Conservation (phyloP, 2,888 invertebrate species). For the Petrophora chlorosata region DNA sequence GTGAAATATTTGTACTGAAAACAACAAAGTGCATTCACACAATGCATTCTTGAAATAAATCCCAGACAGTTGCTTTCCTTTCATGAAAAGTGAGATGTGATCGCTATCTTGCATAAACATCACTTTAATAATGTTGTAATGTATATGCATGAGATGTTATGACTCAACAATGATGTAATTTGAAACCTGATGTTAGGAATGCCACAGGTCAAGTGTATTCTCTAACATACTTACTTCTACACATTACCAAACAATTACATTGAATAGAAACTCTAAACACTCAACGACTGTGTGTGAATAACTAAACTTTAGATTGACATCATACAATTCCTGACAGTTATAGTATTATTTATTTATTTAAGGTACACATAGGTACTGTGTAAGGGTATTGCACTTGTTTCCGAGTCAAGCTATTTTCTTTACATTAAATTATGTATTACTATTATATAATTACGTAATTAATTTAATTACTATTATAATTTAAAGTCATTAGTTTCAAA, state of each 20-base stretch:
- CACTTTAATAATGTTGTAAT: constrained; percentile 31
- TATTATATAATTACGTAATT: no score
- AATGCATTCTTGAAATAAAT: constrained; percentile 1
- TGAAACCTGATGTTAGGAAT: constrained; percentile 28
- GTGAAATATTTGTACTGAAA: no score
- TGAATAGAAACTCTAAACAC: background rate
- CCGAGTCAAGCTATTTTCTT: no score
- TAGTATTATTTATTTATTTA: no score
- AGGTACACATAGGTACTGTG: no score
- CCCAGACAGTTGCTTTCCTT: constrained; percentile 9
- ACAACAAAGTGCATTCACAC: background rate
- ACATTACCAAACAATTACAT: background rate
- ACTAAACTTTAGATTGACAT: no score
- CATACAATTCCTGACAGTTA: no score
- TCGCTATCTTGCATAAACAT: constrained; percentile 27
- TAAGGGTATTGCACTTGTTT: no score
- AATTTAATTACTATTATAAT: no score
- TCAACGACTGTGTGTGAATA: no score
- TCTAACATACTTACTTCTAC: background rate
- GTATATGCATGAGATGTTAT: constrained; percentile 52
- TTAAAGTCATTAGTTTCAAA: no score
- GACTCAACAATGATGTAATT: constrained; percentile 61
- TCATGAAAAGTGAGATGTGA: constrained; percentile 29
- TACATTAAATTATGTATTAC: no score
- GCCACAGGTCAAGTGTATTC: constrained; percentile 28